Evolutionary conservation across 2,113 vertebrate genomes (phyloP).

Genomic region (Thamnaconus septentrionalis): DNA sequence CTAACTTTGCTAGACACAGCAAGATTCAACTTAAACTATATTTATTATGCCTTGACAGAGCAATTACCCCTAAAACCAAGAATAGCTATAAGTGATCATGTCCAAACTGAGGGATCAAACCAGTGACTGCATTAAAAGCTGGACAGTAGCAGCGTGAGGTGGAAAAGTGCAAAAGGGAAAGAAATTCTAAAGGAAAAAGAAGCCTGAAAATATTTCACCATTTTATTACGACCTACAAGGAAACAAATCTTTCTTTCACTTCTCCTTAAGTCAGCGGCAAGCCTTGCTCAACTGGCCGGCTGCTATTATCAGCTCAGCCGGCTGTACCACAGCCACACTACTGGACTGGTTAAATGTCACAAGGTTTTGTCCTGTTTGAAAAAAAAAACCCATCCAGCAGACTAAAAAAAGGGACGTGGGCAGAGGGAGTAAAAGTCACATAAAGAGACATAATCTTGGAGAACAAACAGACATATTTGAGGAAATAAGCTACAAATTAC

Average conservation of each 20-base stretch:
- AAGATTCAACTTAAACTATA: no score
- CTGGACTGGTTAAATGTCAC: constrained; percentile 25
- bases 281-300: not conserved
- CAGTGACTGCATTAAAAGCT: no score
- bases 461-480: constrained; percentile 7
- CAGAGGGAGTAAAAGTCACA: not conserved
- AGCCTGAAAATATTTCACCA: no score
- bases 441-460: constrained; percentile 6
- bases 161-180: not conserved
- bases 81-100: no score
- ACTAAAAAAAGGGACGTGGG: not conserved
- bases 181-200: not conserved
- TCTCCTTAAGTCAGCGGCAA: not conserved
- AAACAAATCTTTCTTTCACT: not conserved
- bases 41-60: no score
- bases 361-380: constrained; percentile 13
- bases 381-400: constrained; percentile 30
- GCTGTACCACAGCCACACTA: constrained; percentile 11
- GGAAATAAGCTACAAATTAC: constrained; percentile 11
- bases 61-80: no score
- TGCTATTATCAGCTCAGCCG: constrained; percentile 1
- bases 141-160: no score
- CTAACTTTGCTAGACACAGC: no score
- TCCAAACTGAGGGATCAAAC: no score
- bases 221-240: not conserved